Conservation (phyloP, 2,113 vertebrate genomes). For the Silurus asotus region DNA sequence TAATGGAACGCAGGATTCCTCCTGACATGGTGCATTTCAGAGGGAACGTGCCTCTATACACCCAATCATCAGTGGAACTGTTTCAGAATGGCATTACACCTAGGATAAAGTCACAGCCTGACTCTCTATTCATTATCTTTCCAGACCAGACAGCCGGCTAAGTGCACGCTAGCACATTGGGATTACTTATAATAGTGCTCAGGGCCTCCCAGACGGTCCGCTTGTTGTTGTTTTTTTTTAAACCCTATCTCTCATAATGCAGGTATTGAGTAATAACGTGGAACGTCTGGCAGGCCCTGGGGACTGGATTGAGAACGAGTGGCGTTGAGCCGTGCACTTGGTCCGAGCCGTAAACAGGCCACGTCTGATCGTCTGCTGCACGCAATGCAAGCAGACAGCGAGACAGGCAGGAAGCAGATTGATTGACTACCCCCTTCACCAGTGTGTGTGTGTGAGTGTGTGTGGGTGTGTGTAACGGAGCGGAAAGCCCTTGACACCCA, state of each 20-base stretch:
- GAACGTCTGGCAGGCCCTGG: background rate
- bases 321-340: background rate
- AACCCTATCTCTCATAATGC: background rate
- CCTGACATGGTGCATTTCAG: background rate
- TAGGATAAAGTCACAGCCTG: background rate
- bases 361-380: background rate
- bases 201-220: background rate
- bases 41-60: background rate
- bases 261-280: background rate
- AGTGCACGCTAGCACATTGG: background rate
- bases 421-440: background rate
- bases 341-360: background rate
- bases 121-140: background rate
- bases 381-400: background rate
- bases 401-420: conserved; percentile 27
- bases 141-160: background rate
- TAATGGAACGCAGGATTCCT: background rate
- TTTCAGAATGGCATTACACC: background rate
- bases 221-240: background rate
- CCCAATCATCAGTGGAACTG: background rate
- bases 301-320: background rate
- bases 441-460: conserved; percentile 3
- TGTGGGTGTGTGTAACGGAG: conserved; percentile 10
- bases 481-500: conserved; percentile 43
- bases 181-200: background rate